phyloP scores from a whole-genome alignment of 2,113 vertebrate species.

The Cromileptes altivelis region DNA sequence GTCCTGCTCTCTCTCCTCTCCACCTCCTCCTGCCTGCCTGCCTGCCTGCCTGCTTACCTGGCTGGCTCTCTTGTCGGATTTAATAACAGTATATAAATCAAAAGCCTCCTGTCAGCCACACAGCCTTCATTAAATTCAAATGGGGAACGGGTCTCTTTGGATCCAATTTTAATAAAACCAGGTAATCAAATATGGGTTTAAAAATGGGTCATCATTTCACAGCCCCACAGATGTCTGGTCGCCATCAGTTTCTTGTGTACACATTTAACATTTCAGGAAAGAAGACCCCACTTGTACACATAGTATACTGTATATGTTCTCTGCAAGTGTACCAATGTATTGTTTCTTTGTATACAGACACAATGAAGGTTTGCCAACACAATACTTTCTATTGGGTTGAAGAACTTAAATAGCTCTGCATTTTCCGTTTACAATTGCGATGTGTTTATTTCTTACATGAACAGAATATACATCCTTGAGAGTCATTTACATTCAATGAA shows the following conservation, averaged over 20 bases:
- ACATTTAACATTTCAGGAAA: conserved; percentile 62
- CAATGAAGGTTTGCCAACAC: conserved; percentile 34
- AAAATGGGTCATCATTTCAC: conserved; percentile 84
- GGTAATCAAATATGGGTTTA: conserved; percentile 85
- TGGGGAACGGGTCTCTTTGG: conserved; percentile 82
- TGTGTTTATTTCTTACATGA: conserved; percentile 3
- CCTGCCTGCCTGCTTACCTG: conserved; percentile 69
- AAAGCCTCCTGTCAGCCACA: conserved; percentile 84
- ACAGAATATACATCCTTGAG: conserved; percentile 2
- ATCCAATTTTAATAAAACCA: conserved; percentile 88
- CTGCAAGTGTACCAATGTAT: conserved; percentile 14
- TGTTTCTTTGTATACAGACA: conserved; percentile 51
- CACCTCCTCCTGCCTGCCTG: conserved; percentile 33
- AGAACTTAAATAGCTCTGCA: conserved; percentile 18
- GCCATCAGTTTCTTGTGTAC: conserved; percentile 69
- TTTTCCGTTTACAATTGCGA: conserved; percentile 23
- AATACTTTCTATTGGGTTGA: conserved; percentile 20
- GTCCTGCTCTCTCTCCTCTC: conserved; percentile 61
- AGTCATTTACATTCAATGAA: conserved; percentile 13
- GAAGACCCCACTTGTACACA: conserved; percentile 42
- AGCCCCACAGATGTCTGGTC: conserved; percentile 73
- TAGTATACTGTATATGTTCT: conserved; percentile 34
- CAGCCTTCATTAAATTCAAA: conserved; percentile 88
- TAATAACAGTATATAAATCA: conserved; percentile 89
- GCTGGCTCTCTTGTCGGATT: conserved; percentile 78